phyloP scores from a whole-genome alignment of 2,113 vertebrate species.

The Oenanthe melanoleuca region DNA sequence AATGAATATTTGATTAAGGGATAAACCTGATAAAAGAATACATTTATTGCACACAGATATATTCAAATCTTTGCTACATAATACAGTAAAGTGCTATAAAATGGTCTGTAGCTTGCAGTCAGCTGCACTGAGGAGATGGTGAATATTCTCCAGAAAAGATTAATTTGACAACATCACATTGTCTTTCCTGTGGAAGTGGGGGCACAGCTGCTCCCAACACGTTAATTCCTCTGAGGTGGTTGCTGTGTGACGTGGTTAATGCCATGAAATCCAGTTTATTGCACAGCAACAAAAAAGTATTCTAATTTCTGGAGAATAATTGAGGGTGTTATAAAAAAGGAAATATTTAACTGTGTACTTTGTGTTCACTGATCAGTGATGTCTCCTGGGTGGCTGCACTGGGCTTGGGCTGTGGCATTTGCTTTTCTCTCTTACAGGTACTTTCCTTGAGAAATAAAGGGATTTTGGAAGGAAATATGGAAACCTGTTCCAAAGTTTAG shows the following conservation, averaged over 20 bases:
- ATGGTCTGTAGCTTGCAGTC: slow-evolving; percentile 33
- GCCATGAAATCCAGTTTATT: slow-evolving; percentile 1
- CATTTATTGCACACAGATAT: slow-evolving; percentile 68
- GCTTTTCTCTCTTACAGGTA: not conserved
- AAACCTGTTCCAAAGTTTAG: not conserved
- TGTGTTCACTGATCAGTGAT: not conserved
- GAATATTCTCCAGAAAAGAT: slow-evolving; percentile 47
- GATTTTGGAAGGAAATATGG: not conserved
- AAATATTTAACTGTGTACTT: not conserved
- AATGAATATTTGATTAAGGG: slow-evolving; percentile 75
- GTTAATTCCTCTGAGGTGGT: slow-evolving; percentile 16
- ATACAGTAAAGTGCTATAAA: slow-evolving; percentile 58
- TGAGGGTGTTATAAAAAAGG: not conserved
- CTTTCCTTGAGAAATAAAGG: not conserved
- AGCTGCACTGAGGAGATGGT: slow-evolving; percentile 42
- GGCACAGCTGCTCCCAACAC: slow-evolving; percentile 8
- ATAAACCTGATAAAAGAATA: slow-evolving; percentile 73
- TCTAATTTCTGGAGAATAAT: slow-evolving; percentile 9
- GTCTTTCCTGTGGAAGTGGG: slow-evolving; percentile 54
- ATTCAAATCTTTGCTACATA: slow-evolving; percentile 67
- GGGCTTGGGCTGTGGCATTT: not conserved
- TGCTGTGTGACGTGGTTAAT: slow-evolving; percentile 5
- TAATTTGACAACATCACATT: slow-evolving; percentile 63
- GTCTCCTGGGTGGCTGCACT: not conserved
- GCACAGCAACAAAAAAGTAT: not conserved